A percentile compares a stretch with the other conserved stretches of the same genome.
These are phyloP conservation scores for Mythimna albipuncta DNA, from an alignment of 2,888 invertebrate genomes.

Conservation along the genomic window DNA sequence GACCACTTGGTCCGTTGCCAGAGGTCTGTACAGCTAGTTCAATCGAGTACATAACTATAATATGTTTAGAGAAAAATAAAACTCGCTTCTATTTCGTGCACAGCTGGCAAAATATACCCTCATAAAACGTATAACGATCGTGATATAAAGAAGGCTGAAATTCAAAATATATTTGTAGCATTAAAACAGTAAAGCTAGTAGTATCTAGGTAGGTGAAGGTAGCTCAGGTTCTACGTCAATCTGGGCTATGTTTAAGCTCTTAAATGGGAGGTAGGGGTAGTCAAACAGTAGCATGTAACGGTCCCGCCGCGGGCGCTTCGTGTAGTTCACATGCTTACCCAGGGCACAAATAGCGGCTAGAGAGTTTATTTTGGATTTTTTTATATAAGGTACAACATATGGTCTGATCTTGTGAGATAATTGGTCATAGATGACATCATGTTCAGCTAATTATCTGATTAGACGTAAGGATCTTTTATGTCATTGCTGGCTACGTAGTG, in stretches of 20 bases:
- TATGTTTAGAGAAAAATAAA: constrained; percentile 29
- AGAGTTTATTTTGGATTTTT: constrained; percentile 5
- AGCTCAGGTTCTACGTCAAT: constrained; percentile 40
- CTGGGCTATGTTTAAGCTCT: constrained; percentile 51
- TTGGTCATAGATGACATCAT: not conserved
- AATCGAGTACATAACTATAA: constrained; percentile 1
- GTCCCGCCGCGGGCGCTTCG: constrained; percentile 48
- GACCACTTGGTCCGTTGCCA: constrained; percentile 32
- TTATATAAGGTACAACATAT: constrained; percentile 5
- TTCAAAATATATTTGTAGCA: constrained; percentile 7
- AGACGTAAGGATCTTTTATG: too few relatives aligned
- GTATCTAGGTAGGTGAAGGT: not conserved
- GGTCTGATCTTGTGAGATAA: not conserved
- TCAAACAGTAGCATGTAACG: constrained; percentile 52
- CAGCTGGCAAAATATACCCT: constrained; percentile 27
- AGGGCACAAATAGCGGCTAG: constrained; percentile 21
- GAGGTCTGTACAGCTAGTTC: constrained; percentile 14
- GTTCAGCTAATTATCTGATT: not conserved
- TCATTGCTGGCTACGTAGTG: not conserved
- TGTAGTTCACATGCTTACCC: constrained; percentile 22
- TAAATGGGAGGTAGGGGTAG: constrained; percentile 32
- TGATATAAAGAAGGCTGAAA: not conserved
- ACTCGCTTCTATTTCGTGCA: constrained; percentile 11
- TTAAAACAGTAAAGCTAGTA: constrained; percentile 3
- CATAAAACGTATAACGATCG: constrained; percentile 20